Conservation (phyloP, 2,888 invertebrate species). For the Papilio protenor region DNA sequence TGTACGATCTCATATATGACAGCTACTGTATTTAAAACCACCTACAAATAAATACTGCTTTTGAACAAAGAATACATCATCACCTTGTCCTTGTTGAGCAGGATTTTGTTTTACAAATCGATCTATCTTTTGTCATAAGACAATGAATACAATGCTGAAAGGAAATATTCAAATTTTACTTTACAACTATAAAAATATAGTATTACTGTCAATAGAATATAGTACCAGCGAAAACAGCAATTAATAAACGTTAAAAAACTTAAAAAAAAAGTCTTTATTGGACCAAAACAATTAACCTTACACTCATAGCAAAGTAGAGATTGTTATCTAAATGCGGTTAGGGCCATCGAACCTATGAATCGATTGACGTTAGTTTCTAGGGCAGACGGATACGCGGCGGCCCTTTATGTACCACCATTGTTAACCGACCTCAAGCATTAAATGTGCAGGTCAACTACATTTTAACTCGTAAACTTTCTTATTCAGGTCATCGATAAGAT, state of each 20-base stretch:
- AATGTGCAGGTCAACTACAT: slow-evolving; percentile 13
- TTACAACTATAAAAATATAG: no score
- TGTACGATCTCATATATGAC: not conserved
- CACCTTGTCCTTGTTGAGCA: no score
- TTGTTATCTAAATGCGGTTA: slow-evolving; percentile 58
- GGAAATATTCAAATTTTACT: no score
- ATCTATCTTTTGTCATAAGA: not conserved
- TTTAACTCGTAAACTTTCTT: slow-evolving; percentile 17
- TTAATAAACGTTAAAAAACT: not conserved
- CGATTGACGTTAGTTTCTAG: slow-evolving; percentile 64
- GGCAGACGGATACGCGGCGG: slow-evolving; percentile 58
- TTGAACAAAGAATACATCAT: no score
- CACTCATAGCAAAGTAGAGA: not conserved
- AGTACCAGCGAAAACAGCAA: not conserved
- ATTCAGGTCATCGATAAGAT: slow-evolving; percentile 46
- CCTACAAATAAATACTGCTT: no score
- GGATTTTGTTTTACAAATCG: no score
- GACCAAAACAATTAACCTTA: no score
- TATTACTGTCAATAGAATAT: not conserved
- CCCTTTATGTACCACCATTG: slow-evolving; percentile 37
- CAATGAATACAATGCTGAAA: not conserved
- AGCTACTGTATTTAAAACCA: no score
- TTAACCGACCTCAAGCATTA: slow-evolving; percentile 18
- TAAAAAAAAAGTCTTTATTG: not conserved
- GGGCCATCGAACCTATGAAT: slow-evolving; percentile 67